Percentiles rank a stretch among this genome's conserved stretches.
These are phyloP conservation scores for Micoletzkya japonica DNA, from an alignment of 2,888 invertebrate genomes.

Conservation along the genomic window DNA sequence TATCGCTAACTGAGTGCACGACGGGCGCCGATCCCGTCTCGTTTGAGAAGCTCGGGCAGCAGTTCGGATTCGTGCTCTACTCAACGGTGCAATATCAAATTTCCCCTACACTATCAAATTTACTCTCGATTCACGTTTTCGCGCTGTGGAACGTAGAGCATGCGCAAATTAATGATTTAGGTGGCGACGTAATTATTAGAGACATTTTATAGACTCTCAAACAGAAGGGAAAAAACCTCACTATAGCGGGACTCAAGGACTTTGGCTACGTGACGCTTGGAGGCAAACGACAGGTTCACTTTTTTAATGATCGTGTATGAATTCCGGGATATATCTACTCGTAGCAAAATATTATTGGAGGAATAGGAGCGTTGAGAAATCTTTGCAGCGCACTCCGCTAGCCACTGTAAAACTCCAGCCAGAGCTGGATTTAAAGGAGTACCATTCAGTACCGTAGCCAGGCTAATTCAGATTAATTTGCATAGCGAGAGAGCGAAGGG, in stretches of 20 bases:
- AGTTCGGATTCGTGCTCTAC: slow-evolving; percentile 53
- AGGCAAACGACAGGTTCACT: slow-evolving; percentile 40
- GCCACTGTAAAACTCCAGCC: too few relatives aligned
- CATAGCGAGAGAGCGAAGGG: too few relatives aligned
- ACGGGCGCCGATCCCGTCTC: slow-evolving; percentile 41
- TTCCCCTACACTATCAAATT: background rate
- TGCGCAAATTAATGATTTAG: background rate
- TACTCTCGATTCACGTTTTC: background rate
- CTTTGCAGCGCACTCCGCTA: too few relatives aligned
- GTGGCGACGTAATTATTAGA: too few relatives aligned
- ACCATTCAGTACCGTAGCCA: too few relatives aligned
- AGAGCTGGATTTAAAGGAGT: background rate
- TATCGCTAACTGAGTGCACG: slow-evolving; percentile 26
- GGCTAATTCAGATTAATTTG: too few relatives aligned
- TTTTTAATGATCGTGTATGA: too few relatives aligned
- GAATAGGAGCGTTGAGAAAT: too few relatives aligned
- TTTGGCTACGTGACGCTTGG: slow-evolving; percentile 52
- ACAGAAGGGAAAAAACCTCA: slow-evolving; percentile 40
- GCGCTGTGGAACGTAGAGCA: too few relatives aligned
- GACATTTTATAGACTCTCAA: slow-evolving; percentile 11
- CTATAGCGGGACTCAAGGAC: slow-evolving; percentile 44
- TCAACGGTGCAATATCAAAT: slow-evolving; percentile 33
- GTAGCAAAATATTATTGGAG: too few relatives aligned
- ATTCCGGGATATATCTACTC: too few relatives aligned
- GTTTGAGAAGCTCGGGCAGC: slow-evolving; percentile 51